Conservation (phyloP, 1,140 invertebrate species). For the Metaphire vulgaris region DNA sequence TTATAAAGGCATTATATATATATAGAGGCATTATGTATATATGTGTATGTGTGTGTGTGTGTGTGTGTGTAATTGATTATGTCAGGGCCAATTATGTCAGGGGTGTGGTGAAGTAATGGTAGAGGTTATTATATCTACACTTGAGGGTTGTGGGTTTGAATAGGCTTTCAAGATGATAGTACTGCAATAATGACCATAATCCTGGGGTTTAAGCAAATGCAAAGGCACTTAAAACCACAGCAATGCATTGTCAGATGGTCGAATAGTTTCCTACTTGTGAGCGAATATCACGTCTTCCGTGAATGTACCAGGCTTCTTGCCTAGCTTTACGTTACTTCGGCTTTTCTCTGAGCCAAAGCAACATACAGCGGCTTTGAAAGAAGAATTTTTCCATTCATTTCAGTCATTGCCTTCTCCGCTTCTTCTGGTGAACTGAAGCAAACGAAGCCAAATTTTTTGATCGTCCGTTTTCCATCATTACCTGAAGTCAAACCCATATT, state of each 20-base stretch:
- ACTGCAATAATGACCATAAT: too few species aligned
- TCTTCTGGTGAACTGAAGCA: constrained; percentile 98
- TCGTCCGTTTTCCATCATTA: constrained; percentile 55
- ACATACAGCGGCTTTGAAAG: constrained; percentile 96
- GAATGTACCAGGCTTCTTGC: constrained; percentile 87
- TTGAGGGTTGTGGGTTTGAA: too few species aligned
- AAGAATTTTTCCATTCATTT: constrained; percentile 93
- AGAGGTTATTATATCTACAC: too few species aligned
- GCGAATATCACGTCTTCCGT: too few species aligned
- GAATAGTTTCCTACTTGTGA: too few species aligned
- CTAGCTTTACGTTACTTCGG: constrained; percentile 97
- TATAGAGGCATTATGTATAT: too few species aligned
- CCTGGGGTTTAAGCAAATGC: constrained; percentile 55
- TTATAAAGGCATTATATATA: too few species aligned
- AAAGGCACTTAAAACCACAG: constrained; percentile 13
- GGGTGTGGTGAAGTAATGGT: too few species aligned
- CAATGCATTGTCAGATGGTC: neutral
- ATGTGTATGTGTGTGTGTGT: too few species aligned
- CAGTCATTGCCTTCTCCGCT: constrained; percentile 97
- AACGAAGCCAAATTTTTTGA: constrained; percentile 98
- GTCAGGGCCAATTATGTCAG: too few species aligned
- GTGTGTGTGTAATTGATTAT: too few species aligned
- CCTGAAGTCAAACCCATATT: constrained; percentile 36
- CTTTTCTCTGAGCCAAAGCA: constrained; percentile 94
- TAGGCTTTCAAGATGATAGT: too few species aligned